Conservation (phyloP, 1,140 invertebrate species). For the Ctenoplectra terminalis region DNA sequence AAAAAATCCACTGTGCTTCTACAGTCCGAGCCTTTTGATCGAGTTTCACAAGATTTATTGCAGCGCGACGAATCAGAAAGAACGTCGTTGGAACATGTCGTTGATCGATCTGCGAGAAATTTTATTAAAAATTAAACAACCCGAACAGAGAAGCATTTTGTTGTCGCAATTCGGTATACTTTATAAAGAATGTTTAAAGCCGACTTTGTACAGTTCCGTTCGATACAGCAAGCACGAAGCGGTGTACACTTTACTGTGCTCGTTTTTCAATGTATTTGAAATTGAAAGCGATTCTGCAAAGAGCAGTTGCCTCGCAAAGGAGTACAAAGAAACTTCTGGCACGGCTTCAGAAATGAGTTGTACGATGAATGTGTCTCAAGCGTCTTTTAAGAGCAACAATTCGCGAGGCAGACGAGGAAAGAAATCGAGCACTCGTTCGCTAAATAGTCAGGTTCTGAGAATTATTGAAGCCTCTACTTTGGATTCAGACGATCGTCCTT, state of each 20-base stretch:
- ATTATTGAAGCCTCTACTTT: background rate
- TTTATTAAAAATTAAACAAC: slow-evolving; percentile 60
- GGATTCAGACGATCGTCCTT: slow-evolving; percentile 11
- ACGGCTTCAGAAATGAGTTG: background rate
- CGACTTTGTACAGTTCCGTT: background rate
- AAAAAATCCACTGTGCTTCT: slow-evolving; percentile 69
- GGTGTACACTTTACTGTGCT: slow-evolving; percentile 59
- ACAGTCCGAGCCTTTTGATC: slow-evolving; percentile 58
- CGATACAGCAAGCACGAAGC: slow-evolving; percentile 22
- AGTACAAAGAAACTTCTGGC: background rate
- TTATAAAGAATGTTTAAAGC: slow-evolving; percentile 56
- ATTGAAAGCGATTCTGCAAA: slow-evolving; percentile 50
- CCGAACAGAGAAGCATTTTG: slow-evolving; percentile 10
- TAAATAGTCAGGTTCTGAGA: background rate
- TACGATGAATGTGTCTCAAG: background rate
- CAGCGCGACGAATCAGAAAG: background rate
- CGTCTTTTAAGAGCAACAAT: background rate
- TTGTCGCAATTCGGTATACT: slow-evolving; percentile 55
- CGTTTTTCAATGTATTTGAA: slow-evolving; percentile 68
- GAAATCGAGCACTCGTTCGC: background rate
- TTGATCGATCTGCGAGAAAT: slow-evolving; percentile 65
- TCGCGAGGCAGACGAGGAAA: background rate
- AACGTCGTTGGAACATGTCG: slow-evolving; percentile 67
- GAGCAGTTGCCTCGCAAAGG: background rate
- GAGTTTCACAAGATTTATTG: slow-evolving; percentile 69